Conservation (phyloP, 2,113 vertebrate genomes). For the Bufo gargarizans region DNA sequence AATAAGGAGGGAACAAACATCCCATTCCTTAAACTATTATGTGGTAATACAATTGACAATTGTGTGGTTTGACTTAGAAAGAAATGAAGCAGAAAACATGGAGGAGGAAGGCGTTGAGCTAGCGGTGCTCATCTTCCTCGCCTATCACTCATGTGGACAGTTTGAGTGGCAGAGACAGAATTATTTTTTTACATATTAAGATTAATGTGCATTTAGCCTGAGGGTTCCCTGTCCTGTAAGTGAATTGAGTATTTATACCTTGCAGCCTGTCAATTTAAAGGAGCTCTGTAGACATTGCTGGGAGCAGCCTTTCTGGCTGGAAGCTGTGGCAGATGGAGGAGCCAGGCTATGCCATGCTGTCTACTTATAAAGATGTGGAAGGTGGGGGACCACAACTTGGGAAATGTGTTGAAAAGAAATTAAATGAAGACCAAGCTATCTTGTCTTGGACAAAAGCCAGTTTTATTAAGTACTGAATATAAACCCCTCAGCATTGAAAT, state of each 20-base stretch:
- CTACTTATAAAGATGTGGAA: not conserved
- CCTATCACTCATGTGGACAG: slow-evolving; percentile 15
- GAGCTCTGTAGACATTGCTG: not conserved
- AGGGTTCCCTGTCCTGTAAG: not conserved
- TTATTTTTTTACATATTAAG: slow-evolving; percentile 3
- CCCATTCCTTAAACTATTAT: not conserved
- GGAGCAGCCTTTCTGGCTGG: too few relatives aligned
- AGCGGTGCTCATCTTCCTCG: not conserved
- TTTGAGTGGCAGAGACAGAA: not conserved
- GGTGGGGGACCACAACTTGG: not conserved
- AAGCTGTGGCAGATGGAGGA: not conserved
- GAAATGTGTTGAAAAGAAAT: not conserved
- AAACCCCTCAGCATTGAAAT: not conserved
- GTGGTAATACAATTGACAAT: not conserved
- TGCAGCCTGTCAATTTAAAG: not conserved
- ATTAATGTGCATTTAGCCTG: slow-evolving; percentile 11
- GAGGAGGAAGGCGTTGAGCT: not conserved
- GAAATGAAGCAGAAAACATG: slow-evolving; percentile 18
- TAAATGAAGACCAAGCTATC: not conserved
- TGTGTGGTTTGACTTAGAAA: not conserved
- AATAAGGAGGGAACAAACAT: not conserved
- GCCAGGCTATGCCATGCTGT: not conserved
- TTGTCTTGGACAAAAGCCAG: not conserved
- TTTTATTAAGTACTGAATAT: not conserved
- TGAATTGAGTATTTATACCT: not conserved